These are phyloP conservation scores for Parasteatoda tepidariorum DNA, from an alignment of 1,140 invertebrate genomes.

Conservation along the genomic window DNA sequence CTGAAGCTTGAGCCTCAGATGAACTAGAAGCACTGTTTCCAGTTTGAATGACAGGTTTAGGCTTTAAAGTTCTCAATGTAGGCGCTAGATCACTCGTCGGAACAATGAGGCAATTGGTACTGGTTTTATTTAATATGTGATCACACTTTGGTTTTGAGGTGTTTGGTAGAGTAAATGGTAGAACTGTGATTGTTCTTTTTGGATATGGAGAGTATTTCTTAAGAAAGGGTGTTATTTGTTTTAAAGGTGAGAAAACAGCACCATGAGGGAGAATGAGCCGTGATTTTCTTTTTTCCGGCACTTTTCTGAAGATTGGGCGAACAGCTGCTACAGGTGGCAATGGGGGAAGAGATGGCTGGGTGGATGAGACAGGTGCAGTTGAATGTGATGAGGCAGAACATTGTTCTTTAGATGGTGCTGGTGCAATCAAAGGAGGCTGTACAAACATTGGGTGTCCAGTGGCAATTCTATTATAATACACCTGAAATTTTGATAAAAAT, in stretches of 20 bases:
- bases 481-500: not conserved
- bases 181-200: not conserved
- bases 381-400: not conserved
- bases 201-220: conserved; percentile 61
- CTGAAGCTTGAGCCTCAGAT: too few relatives aligned
- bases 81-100: too few relatives aligned
- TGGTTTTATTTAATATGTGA: not conserved
- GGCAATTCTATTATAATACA: not conserved
- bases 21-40: too few relatives aligned
- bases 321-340: not conserved
- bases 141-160: not conserved
- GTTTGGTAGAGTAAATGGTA: conserved; percentile 8
- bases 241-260: conserved; percentile 54
- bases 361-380: not conserved
- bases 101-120: too few relatives aligned
- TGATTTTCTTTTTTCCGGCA: conserved; percentile 3
- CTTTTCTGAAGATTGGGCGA: conserved; percentile 9
- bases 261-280: conserved; percentile 22
- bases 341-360: not conserved
- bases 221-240: conserved; percentile 61
- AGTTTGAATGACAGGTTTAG: too few relatives aligned
- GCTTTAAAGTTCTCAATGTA: too few relatives aligned
- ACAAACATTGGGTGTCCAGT: not conserved
- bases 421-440: not conserved
- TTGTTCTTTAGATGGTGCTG: not conserved